Evolutionary conservation across 2,113 vertebrate genomes (phyloP), one percentile per base, ranked within the genome.

Genomic region (Beaufortia kweichowensis): DNA sequence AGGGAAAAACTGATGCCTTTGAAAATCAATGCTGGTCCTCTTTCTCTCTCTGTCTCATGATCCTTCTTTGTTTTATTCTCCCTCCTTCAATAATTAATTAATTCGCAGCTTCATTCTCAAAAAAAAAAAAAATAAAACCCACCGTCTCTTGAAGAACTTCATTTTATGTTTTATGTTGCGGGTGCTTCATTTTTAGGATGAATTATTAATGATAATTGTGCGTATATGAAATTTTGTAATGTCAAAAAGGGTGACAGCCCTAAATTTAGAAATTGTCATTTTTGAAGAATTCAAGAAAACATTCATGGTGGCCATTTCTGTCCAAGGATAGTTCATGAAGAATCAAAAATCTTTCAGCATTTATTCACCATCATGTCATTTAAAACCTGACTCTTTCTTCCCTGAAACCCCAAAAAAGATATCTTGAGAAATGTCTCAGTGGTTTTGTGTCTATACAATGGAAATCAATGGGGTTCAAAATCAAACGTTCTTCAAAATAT

Each of bases 1-100:
- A 56, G 2, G 67, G 76, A 46, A 53, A 74, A 55, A 64, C 67
- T 43, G 68, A 48, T 64, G 48, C 46, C 82, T 84, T 80, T 76
- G 66, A 78, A 77, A 80, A 76, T 79, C 61, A 61, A 75, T 77
- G 68, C 64, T 69, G 24, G 35, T 41, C 56, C 24, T 41, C 56
- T n/a, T 12, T 31, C 56, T 78, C 61, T 46, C 61, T 57, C 19
- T 57, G 26, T 76, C 63, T 67, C 31, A 46, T 26, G 14, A 29
- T 55, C 59, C 39, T 31, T 17, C 53, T 79, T 57, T 71, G 19
- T 75, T 53, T 74, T 64, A 10, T 46, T 50, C 66, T 66, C 26
- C 28, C 41, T 39, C 11, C 29, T 56, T 65, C 43, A 26, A 56
- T 15, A 57, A 59, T 50, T 24, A 71, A 28, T 68, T 57, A 43